A percentile compares a stretch with the other conserved stretches of the same genome.
These are phyloP conservation scores for Lithophane leautieri DNA, from an alignment of 2,888 invertebrate species.

Conservation along the genomic window DNA sequence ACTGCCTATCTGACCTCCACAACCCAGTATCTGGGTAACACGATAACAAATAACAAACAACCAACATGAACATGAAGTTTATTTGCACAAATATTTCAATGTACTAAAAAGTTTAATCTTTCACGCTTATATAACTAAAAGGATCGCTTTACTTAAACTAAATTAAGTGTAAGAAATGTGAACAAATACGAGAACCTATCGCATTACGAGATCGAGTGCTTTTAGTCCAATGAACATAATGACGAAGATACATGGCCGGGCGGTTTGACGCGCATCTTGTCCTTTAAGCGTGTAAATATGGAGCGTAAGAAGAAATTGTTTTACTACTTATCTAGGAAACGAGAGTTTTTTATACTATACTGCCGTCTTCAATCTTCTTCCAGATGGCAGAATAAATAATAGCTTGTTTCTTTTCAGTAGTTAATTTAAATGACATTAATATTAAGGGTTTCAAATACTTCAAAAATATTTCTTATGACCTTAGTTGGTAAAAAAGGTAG, in stretches of 20 bases:
- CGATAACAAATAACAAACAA: too few species aligned
- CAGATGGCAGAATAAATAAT: background rate
- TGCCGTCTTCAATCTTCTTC: slow-evolving; percentile 12
- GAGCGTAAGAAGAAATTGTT: slow-evolving; percentile 19
- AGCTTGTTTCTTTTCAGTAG: background rate
- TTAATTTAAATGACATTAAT: background rate
- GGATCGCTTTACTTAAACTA: slow-evolving; percentile 75
- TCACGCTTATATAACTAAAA: slow-evolving; percentile 57
- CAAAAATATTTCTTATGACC: background rate
- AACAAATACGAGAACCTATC: slow-evolving; percentile 73
- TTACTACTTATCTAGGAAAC: slow-evolving; percentile 22
- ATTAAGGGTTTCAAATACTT: too few species aligned
- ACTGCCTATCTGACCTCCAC: too few species aligned
- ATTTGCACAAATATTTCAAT: slow-evolving; percentile 48
- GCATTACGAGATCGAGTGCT: slow-evolving; percentile 78
- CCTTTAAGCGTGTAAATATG: slow-evolving; percentile 25
- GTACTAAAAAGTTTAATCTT: slow-evolving; percentile 62
- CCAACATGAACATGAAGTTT: slow-evolving; percentile 10
- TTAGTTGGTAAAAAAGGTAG: background rate
- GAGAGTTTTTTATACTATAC: background rate
- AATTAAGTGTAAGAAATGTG: slow-evolving; percentile 77
- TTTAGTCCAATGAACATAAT: slow-evolving; percentile 78
- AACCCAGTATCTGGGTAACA: too few species aligned
- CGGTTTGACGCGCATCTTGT: slow-evolving; percentile 55
- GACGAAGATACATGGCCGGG: slow-evolving; percentile 64